Base-by-base conservation (phyloP, 2,797 vertebrate genomes). In the Hypotaenidia okinawae region DNA sequence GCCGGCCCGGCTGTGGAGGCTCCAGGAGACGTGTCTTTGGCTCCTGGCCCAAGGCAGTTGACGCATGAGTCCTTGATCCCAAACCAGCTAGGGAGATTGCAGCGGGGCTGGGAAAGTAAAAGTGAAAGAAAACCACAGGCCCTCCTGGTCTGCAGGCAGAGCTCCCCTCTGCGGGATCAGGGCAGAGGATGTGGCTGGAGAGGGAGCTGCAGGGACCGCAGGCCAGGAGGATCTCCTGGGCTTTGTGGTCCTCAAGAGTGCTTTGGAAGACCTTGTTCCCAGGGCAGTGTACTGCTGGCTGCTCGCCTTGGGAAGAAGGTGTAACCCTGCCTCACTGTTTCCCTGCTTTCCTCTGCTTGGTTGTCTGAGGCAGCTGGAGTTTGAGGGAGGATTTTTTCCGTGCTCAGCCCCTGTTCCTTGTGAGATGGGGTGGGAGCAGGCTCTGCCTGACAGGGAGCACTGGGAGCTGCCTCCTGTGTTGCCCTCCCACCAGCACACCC, bases 1-100 rank as follows among this genome's bases (percentile, higher is more conserved):
- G 57, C 43, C 62, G 57, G 61, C 47, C 43, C 24, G 9, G 61
- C 14, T 8, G 64, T 13, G 72, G 69, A 89, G 66, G n/a, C 85
- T 77, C 52, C 77, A 33, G 59, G 89, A 85, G 79, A 66, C 10
- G 41, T 13, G 72, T 84, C 43, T 69, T 62, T 94, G 94, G 90
- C 95, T 96, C 39, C 79, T 62, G 59, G 96, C 90, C 94, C 74
- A 4, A 70, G 63, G 81, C 62, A 81, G 57, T 68, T 91, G 87
- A 85, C 91, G 75, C 27, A 72, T 74, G 70, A 95, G 87, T 68
- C 76, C 79, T 79, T 17, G 39, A 62, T 95, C 51, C 78, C 80
- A 72, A 86, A 89, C 41, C 90, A 72, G 62, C 8, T 8, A 37
- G 24, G 72, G 79, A 78, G 68, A 57, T 95, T 91, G 86, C 80